A percentile compares a stretch with the other conserved stretches of the same genome.
Conservation (phyloP, 1,140 invertebrate species). For the Bombus vancouverensis region DNA sequence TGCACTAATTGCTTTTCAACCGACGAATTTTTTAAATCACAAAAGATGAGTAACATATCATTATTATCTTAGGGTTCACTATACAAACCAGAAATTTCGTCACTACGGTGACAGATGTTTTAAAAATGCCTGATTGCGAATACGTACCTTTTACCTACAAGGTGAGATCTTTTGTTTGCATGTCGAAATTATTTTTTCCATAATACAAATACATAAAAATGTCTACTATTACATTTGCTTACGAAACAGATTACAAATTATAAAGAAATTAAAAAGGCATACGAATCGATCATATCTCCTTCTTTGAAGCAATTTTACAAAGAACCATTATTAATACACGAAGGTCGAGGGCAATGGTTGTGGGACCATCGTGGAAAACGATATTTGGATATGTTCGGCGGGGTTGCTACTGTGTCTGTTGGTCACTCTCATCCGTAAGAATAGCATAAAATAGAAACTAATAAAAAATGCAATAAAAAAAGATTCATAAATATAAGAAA, state of each 20-base stretch:
- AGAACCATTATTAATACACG: conserved; percentile 91
- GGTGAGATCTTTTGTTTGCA: conserved; percentile 32
- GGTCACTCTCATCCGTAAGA: conserved; percentile 99
- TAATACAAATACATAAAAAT: not conserved
- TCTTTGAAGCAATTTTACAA: conserved; percentile 90
- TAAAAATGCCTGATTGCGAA: conserved; percentile 52
- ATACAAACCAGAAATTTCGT: not conserved
- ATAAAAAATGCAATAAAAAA: not conserved
- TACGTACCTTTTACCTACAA: conserved; percentile 52
- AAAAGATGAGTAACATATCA: not conserved
- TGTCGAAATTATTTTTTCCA: not conserved
- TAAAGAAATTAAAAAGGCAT: conserved; percentile 84
- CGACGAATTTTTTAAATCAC: not conserved
- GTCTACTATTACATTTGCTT: too few relatives aligned
- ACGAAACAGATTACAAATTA: conserved; percentile 84
- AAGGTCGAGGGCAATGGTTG: conserved; percentile 96
- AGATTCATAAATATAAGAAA: not conserved
- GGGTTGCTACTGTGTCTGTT: conserved; percentile 98
- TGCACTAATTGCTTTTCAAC: not conserved
- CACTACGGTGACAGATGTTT: not conserved
- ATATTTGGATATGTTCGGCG: conserved; percentile 97
- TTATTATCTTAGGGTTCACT: not conserved
- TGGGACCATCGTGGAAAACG: conserved; percentile 93
- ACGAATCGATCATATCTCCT: conserved; percentile 87
- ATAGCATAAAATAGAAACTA: not conserved